Evolutionary conservation across 2,888 invertebrate species (phyloP), one percentile per base, ranked within the genome.

Genomic region (Cephus pulcher): DNA sequence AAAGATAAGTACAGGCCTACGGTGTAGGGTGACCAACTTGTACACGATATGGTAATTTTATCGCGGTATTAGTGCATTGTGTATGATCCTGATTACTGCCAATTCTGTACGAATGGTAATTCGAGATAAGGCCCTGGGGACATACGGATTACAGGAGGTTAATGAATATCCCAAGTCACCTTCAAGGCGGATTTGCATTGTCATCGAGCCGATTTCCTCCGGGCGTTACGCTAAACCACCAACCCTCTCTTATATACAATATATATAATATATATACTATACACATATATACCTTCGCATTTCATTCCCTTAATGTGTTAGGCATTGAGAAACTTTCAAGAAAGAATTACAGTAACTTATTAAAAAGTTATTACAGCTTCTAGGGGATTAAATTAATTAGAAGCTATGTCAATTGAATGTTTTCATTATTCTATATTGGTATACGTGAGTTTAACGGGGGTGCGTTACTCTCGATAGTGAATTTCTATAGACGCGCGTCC

Each of bases 31-130:
- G 37, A 76, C 78, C 78, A 80, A 82, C 80, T 80, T 79, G 76
- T 75, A 56, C 23, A 23, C 56, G 56, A 9, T 79, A 78, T 76
- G 80, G 86, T 86, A 88, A 88, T 87, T 89, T 88, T 86, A 86
- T 84, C 84, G 87, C 82, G 81, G 86, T 82, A 84, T 88, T 87
- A 88, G 84, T 80, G 80, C 83, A 83, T 85, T 86, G 84, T 84
- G 86, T 84, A 85, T 83, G 83, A 82, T 78, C 81, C 80, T 83
- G 85, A 86, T 87, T 87, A 86, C 84, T 83, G 84, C 81, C 85
- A 83, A 88, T 87, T 87, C 82, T 74, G 75, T 76, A 70, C 70
- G 73, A 76, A 78, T 78, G 78, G 83, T 83, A 84, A 88, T 85
- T 85, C 82, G 80, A 83, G 78, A 81, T 84, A 83, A 82, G 77